Base-by-base conservation (phyloP, 2,113 vertebrate genomes). In the Camelus dromedarius region DNA sequence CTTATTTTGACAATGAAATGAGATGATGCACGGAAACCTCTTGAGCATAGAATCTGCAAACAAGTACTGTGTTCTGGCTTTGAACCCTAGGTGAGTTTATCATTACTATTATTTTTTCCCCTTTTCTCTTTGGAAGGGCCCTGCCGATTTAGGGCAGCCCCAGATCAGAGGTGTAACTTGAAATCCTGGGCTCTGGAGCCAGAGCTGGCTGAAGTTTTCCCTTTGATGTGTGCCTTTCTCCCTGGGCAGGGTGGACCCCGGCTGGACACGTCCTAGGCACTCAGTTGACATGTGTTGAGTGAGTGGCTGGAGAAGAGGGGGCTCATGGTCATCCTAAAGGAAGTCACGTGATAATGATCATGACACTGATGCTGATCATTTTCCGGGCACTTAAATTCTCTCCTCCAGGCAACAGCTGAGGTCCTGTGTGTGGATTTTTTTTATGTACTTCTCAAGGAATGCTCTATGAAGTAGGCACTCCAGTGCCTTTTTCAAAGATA, bases 391-490 rank as follows among this genome's bases (percentile, higher is more conserved):
- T 81, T 3, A 38, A 20, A 13, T 8, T 10, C 11, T 32, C n/a
- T 26, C 0, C 1, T 19, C 35, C 48, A 35, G 56, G n/a, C 30
- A 28, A 42, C 62, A 18, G n/a, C 35, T 67, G 70, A 22, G 38
- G 32, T 56, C 52, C 52, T 28, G 11, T 15, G 4, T 32, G 60
- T 8, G 5, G 35, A 38, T 38, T 35, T 90, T 79, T 62, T 58
- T 26, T 24, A 82, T 54, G n/a, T 54, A 8, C 14, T 73, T 18
- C 77, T 60, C 48, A 72, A 15, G 56, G n/a, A 14, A 75, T 46
- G 6, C 4, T 30, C 24, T 24, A 3, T 46, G 35, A 38, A 2
- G 0, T 16, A 22, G 38, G 75, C 0, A 0, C 0, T 2, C 1
- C 14, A 22, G 70, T 35, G 14, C 18, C 10, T 10, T n/a, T 76